Conservation (phyloP, 2,113 vertebrate genomes). For the Arenaria interpres region DNA sequence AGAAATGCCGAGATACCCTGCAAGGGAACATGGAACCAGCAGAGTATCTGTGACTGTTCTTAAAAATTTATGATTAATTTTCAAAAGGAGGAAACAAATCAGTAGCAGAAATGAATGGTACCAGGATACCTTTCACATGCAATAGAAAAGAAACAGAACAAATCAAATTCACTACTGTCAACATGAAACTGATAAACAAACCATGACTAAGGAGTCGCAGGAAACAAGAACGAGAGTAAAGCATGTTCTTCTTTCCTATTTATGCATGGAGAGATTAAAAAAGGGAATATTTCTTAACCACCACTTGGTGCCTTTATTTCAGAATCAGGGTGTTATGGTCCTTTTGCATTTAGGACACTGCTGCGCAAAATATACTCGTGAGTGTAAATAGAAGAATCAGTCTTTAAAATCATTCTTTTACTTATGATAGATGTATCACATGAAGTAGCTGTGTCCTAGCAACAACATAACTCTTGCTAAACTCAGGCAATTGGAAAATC, state of each 20-base stretch:
- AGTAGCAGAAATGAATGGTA: background rate
- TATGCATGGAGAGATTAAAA: background rate
- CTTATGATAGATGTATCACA: slow-evolving; percentile 17
- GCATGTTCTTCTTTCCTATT: background rate
- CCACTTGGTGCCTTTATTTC: background rate
- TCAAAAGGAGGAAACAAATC: background rate
- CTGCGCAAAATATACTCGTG: background rate
- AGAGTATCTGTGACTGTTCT: background rate
- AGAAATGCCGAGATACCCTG: background rate
- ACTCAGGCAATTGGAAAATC: slow-evolving; percentile 63
- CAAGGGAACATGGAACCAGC: background rate
- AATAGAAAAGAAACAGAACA: background rate
- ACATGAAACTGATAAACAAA: background rate
- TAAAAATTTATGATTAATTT: background rate
- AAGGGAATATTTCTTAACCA: background rate
- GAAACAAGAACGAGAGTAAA: background rate
- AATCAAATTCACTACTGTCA: background rate
- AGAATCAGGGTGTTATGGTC: background rate
- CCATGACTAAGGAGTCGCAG: background rate
- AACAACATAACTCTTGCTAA: slow-evolving; percentile 59
- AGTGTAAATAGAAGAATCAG: background rate
- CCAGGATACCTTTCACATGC: background rate
- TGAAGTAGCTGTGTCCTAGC: slow-evolving; percentile 59
- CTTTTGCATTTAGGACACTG: background rate
- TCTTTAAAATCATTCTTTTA: background rate